Base-by-base conservation (phyloP, 1,140 invertebrate genomes). In the Sipha flava region DNA sequence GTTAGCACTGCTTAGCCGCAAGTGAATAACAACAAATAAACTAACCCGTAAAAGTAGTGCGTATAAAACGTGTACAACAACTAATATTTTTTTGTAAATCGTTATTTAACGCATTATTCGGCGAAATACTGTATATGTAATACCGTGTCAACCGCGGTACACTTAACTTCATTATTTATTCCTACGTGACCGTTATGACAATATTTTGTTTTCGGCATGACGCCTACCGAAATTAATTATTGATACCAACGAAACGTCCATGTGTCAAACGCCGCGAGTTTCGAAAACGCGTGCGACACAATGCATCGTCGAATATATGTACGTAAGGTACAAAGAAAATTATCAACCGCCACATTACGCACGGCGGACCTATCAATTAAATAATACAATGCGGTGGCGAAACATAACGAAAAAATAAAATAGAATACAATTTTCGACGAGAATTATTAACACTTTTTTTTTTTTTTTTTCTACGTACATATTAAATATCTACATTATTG, bases 151-250 rank as follows among this genome's bases (percentile, higher is more conserved):
- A 34, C 59, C 12, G 10, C n/a, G n/a, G n/a, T 5, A 57, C 2
- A 37, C n/a, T 62, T 62, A n/a, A 62, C 59, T 7, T 34, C 31
- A 62, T 62, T 62, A 37, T n/a, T n/a, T 37, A 62, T 62, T 34
- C 34, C 18, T 1, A 21, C 18, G 9, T 18, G 18, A 34, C 59
- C 29, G 12, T 62, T 62, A 34, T 34, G 7, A 62, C 18, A 62
- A 21, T 62, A 21, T 62, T 62, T 62, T 62, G 59, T 34, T 62
- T 62, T 62, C 7, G 18, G 31, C n/a, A n/a, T n/a, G 31, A 62
- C 59, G 59, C 59, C 59, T 31, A 62, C 59, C 21, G 34, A 62
- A 37, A 62, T 62, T 62, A 62, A 62, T 62, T 62, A 62, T 62
- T 62, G 31, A 62, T 21, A n/a, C 31, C 18, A 62, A n/a, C 29